These are phyloP conservation scores for Glaucomys volans DNA, from an alignment of 2,113 vertebrate genomes.

Conservation along the genomic window DNA sequence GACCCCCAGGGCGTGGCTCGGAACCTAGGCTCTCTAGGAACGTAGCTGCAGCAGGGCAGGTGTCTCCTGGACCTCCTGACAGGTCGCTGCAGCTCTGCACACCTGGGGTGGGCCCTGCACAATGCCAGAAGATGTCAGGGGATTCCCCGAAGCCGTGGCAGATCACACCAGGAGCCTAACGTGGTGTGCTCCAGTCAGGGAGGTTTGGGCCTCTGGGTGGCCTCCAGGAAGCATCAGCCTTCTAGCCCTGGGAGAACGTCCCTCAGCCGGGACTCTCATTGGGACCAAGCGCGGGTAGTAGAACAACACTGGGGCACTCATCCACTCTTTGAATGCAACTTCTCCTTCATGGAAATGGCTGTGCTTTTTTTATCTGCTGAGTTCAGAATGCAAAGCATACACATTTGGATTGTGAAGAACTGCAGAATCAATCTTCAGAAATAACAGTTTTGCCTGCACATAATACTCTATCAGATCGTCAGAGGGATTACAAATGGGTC, in stretches of 20 bases:
- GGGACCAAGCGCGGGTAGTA: too few species aligned
- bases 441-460: not conserved
- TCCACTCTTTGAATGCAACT: not conserved
- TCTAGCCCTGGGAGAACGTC: not conserved
- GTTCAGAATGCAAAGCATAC: not conserved
- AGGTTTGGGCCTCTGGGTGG: not conserved
- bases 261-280: not conserved
- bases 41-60: not conserved
- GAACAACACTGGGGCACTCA: not conserved
- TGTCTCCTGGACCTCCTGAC: fast-evolving
- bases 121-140: not conserved
- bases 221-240: fast-evolving
- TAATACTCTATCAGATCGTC: not conserved
- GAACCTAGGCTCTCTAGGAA: too few species aligned
- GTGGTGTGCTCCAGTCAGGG: not conserved
- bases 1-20: fast-evolving
- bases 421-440: not conserved
- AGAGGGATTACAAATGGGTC: not conserved
- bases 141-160: not conserved
- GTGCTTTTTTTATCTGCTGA: not conserved
- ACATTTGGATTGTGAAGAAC: not conserved
- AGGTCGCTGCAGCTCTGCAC: fast-evolving
- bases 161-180: not conserved
- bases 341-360: not conserved
- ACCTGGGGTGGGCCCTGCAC: fast-evolving